Base-by-base conservation (phyloP, 2,113 vertebrate genomes). In the Mus pahari region DNA sequence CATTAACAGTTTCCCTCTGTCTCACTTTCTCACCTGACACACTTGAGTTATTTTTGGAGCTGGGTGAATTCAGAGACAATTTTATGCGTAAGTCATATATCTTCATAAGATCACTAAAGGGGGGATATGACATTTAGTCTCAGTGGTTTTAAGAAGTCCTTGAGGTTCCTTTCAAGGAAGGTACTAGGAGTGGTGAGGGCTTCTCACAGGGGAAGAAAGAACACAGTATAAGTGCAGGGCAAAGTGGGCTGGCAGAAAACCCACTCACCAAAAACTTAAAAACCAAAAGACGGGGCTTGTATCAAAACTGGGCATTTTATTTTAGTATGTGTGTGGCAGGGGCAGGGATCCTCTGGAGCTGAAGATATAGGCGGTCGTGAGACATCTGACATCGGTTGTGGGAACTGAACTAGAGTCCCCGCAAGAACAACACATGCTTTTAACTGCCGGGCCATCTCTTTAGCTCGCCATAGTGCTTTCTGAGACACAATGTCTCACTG, bases 21-120 rank as follows among this genome's bases (percentile, higher is more conserved):
- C 96, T 95, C 71, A 48, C 88, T 94, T 90, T 92, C 66, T 82
- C 24, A 36, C 26, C 78, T 83, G 42, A 94, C 74, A 94, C 74
- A 86, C 48, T 73, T 86, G 45, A 92, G 92, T 91, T 88, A n/a
- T 73, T 86, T 94, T 73, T 87, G 48, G 42, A 94, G 31, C 33
- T 81, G 31, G 22, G 77, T 91, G 73, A 94, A 89, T 75, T 68
- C 48, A 73, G 31, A 87, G 55, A 42, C 31, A 86, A 50, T 22
- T 96, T 96, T 71, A 45, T 48, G 14, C n/a, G 42, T 42, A 83
- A 88, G 92, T 75, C 33, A 78, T 22, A 7, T 92, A 95, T 89
- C 45, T 42, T 60, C 16, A 89, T 86, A 77, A 31, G 71, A 66
- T 90, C 39, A 62, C 66, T 89, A 62, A 83, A 33, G 5, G 10